Conservation (phyloP, 2,888 invertebrate genomes). For the Apotomis betuletana region DNA sequence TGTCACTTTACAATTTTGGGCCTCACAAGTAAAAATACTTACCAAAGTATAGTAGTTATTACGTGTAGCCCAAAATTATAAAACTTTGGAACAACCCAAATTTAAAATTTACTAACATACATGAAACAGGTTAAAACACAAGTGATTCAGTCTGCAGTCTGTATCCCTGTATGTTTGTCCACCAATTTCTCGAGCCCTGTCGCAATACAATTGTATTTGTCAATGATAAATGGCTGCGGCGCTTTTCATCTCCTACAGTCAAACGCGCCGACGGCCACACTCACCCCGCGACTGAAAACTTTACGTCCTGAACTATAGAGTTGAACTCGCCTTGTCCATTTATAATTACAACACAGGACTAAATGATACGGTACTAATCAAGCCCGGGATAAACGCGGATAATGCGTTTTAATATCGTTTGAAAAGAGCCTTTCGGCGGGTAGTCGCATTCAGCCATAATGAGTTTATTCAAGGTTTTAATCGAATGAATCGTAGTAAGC, state of each 20-base stretch:
- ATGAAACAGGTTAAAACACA: no score
- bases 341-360: conserved; percentile 81
- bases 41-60: no score
- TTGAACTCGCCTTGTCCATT: conserved; percentile 51
- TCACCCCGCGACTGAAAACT: conserved; percentile 53
- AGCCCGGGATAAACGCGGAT: conserved; percentile 80
- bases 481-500: conserved; percentile 80
- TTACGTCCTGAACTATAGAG: conserved; percentile 49
- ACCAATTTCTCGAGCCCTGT: conserved; percentile 77
- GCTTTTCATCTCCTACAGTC: conserved; percentile 79
- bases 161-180: conserved; percentile 77
- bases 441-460: conserved; percentile 78
- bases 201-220: conserved; percentile 82
- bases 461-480: conserved; percentile 82
- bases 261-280: conserved; percentile 71
- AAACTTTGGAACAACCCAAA: no score
- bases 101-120: no score
- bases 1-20: no score
- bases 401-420: conserved; percentile 81
- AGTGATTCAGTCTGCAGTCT: conserved; percentile 51
- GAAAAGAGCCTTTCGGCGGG: conserved; percentile 81
- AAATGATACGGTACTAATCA: conserved; percentile 84
- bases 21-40: no score
- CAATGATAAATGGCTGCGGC: conserved; percentile 83
- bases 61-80: no score